Evolutionary conservation across 2,797 vertebrate species (phyloP), one percentile per base, ranked within the genome.

Genomic region (Anas flavirostris): DNA sequence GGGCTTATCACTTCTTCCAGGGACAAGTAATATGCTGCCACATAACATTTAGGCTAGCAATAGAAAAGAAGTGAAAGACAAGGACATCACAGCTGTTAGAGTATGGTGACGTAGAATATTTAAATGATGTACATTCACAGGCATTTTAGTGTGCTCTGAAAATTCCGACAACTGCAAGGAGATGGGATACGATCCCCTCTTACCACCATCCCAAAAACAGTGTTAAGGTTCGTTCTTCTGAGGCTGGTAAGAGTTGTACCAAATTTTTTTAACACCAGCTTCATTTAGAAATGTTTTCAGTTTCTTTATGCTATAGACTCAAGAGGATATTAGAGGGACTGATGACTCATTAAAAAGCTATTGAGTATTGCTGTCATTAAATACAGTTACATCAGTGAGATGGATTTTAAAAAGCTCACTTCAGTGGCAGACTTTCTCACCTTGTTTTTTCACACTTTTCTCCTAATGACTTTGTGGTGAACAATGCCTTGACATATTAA

Each of bases 221-320:
- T 90, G 16, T 84, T 89, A 69, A 73, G 26, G 31, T 75, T 74
- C 33, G 43, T 95, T 94, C 94, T 95, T 66, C 80, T 82, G 86
- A 96, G 67, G 37, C 59, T 96, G 77, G 52, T 95, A 91, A 95
- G 60, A 55, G 25, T 29, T 90, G 86, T 94, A 87, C 62, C 86
- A 39, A 66, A 91, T 75, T 95, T 94, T 96, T 88, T 77, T 94
- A 67, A 94, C 93, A 93, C 81, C 83, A 95, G 41, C 90, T 90
- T 96, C 68, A 91, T 91, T 94, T 93, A 94, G 83, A 95, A 96
- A 84, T 93, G 58, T 96, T 96, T 97, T 96, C 88, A 88, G 68
- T 93, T n/a, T 35, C 91, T 21, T 63, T 97, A 46, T 81, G 48
- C 85, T 28, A 35, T 77, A 64, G 43, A 72, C 73, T 76, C 33